A percentile compares a stretch with the other conserved stretches of the same genome.
Evolutionary conservation across 2,888 invertebrate species (phyloP).

Genomic region (Ptilodon capucinus): DNA sequence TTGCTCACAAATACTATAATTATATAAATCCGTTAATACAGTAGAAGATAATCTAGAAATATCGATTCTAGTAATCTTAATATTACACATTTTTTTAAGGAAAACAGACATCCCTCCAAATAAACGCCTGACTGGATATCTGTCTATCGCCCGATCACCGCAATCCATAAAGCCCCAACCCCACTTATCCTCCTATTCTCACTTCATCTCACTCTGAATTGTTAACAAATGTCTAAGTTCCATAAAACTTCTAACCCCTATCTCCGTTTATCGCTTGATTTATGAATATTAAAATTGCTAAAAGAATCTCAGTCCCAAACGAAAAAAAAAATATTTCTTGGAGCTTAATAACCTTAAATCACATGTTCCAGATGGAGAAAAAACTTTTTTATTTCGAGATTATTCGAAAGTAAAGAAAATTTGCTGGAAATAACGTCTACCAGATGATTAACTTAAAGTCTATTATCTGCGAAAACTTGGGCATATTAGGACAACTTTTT

Average conservation of each 20-base stretch:
- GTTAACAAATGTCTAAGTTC: constrained; percentile 8
- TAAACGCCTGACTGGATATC: not conserved
- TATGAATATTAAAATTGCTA: constrained; percentile 13
- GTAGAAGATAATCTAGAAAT: no score
- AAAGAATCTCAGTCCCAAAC: constrained; percentile 5
- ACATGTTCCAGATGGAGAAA: not conserved
- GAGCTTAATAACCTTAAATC: not conserved
- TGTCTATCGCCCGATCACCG: not conserved
- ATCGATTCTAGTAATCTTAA: no score
- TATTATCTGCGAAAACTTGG: not conserved
- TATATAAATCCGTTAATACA: no score
- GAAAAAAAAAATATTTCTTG: not conserved
- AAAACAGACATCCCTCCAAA: not conserved
- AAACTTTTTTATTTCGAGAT: not conserved
- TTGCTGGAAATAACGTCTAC: not conserved
- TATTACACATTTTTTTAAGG: not conserved
- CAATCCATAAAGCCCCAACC: not conserved
- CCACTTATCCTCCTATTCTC: constrained; percentile 8
- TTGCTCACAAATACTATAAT: no score
- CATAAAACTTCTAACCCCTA: constrained; percentile 2
- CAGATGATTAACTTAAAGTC: not conserved
- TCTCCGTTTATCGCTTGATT: constrained; percentile 10
- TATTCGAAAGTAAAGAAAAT: not conserved
- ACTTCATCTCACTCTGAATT: constrained; percentile 13
- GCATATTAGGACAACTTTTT: no score